phyloP scores from a whole-genome alignment of 1,140 invertebrate species.

The Stegodyphus dumicola region DNA sequence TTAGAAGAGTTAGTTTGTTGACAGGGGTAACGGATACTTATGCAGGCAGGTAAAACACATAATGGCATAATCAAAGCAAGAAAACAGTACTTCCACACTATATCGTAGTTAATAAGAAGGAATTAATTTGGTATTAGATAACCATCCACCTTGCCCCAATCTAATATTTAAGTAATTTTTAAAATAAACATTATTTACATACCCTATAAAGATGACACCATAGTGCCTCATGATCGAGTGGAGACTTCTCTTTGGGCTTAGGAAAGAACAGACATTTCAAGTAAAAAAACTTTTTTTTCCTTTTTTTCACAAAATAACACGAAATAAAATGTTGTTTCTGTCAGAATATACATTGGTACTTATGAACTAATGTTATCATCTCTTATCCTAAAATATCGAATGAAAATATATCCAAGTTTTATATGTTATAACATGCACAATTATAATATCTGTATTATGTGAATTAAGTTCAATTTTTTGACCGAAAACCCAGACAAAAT shows the following conservation, averaged over 20 bases:
- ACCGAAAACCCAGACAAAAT: too few relatives aligned
- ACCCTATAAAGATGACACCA: conserved; percentile 60
- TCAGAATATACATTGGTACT: too few relatives aligned
- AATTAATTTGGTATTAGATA: conserved; percentile 49
- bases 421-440: too few relatives aligned
- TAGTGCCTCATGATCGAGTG: conserved; percentile 57
- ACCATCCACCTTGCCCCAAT: conserved; percentile 54
- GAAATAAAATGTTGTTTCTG: too few relatives aligned
- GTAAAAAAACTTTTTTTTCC: conserved; percentile 8
- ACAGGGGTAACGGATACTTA: conserved; percentile 1
- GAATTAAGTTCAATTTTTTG: too few relatives aligned
- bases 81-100: conserved; percentile 49
- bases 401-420: too few relatives aligned
- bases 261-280: conserved; percentile 49
- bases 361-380: too few relatives aligned
- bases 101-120: conserved; percentile 46
- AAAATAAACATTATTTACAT: conserved; percentile 35
- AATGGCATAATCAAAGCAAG: conserved; percentile 29
- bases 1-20: neutral
- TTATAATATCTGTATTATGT: too few relatives aligned
- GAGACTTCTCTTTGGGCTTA: conserved; percentile 58
- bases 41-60: neutral
- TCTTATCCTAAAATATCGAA: too few relatives aligned
- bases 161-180: conserved; percentile 31
- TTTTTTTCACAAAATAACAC: too few relatives aligned